phyloP scores from a whole-genome alignment of 2,888 invertebrate genomes.

The Melangyna quadrimaculata region DNA sequence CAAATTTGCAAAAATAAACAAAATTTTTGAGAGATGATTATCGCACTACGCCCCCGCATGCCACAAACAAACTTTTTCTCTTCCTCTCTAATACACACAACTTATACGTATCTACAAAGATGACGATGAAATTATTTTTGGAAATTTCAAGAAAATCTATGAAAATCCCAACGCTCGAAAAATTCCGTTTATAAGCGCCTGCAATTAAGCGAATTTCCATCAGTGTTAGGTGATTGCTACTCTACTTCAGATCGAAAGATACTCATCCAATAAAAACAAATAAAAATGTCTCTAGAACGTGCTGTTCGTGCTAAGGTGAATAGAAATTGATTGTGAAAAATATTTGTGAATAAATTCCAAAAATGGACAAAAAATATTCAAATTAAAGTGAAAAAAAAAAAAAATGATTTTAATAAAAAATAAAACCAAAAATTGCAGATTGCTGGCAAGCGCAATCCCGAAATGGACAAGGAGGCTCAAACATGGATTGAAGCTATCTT shows the following conservation, averaged over 20 bases:
- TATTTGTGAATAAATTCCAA: constrained; percentile 16
- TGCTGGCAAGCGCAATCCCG: constrained; percentile 90
- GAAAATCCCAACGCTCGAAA: constrained; percentile 61
- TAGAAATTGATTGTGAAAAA: constrained; percentile 56
- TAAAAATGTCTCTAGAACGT: constrained; percentile 94
- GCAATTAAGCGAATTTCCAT: constrained; percentile 76
- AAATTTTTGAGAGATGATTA: constrained; percentile 37
- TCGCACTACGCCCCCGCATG: constrained; percentile 72
- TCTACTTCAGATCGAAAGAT: constrained; percentile 76
- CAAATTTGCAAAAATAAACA: constrained; percentile 65
- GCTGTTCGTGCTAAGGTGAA: constrained; percentile 94
- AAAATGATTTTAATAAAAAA: neutral
- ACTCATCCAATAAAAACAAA: constrained; percentile 29
- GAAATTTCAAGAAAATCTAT: constrained; percentile 76
- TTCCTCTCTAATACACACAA: constrained; percentile 57
- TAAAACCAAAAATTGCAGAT: constrained; percentile 82
- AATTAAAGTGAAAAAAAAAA: constrained; percentile 55
- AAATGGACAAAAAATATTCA: constrained; percentile 6
- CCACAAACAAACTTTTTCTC: constrained; percentile 38
- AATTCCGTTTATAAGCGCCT: constrained; percentile 78
- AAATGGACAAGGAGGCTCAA: constrained; percentile 93
- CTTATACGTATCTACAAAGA: neutral
- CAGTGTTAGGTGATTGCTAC: constrained; percentile 78
- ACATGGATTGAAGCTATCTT: constrained; percentile 95
- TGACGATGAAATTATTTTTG: constrained; percentile 78